Evolutionary conservation across 2,113 vertebrate genomes (phyloP).

Genomic region (Cryptoleucopteryx plumbea): DNA sequence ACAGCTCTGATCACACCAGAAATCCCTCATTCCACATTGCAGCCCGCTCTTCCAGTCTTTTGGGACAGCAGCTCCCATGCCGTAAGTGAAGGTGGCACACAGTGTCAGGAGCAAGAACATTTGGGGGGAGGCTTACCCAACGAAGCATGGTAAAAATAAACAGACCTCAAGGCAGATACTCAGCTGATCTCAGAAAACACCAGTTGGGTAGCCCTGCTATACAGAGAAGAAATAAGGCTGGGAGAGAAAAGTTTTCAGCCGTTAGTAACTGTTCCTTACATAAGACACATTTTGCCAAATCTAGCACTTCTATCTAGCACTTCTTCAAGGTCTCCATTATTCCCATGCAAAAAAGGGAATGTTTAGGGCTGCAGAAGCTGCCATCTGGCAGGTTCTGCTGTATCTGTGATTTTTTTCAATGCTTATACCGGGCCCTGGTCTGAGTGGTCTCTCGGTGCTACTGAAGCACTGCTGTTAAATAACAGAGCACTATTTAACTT

Average conservation of each 20-base stretch:
- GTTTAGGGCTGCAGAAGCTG: neutral
- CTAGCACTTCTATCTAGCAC: neutral
- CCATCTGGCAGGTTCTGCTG: neutral
- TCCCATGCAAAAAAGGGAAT: neutral
- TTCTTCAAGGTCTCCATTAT: neutral
- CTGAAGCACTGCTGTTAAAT: neutral
- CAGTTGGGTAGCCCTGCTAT: neutral
- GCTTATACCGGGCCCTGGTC: neutral
- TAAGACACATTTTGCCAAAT: neutral
- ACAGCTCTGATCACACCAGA: neutral
- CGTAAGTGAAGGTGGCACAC: neutral
- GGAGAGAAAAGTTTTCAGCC: neutral
- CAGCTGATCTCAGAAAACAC: neutral
- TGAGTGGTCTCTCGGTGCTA: neutral
- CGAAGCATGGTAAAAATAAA: neutral
- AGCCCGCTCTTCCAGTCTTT: neutral
- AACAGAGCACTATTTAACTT: neutral
- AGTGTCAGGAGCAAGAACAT: neutral
- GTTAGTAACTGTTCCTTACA: neutral
- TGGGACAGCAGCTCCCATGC: neutral
- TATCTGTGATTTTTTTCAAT: neutral
- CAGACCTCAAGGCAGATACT: neutral
- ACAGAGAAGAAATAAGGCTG: neutral
- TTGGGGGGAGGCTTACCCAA: neutral
- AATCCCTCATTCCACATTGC: neutral